phyloP scores from a whole-genome alignment of 2,888 invertebrate species.

The Microplitis deprimator region DNA sequence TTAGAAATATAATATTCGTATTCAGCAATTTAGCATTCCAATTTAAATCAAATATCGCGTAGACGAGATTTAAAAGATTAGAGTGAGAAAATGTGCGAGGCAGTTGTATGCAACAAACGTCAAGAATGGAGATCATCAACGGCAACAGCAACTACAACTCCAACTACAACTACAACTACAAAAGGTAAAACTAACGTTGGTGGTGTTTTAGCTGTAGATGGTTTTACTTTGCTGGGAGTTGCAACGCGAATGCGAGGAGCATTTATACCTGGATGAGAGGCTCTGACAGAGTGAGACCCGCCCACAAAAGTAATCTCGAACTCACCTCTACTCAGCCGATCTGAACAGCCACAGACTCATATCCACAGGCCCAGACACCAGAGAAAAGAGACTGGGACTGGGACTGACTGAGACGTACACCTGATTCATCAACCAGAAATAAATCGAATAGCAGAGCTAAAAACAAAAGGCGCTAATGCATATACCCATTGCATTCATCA shows the following conservation, averaged over 20 bases:
- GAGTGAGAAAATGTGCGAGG: slow-evolving; percentile 46
- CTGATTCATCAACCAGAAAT: slow-evolving; percentile 70
- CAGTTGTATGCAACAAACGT: slow-evolving; percentile 51
- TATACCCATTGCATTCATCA: background rate
- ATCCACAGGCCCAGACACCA: background rate
- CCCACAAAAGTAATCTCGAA: slow-evolving; percentile 71
- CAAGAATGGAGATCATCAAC: slow-evolving; percentile 23
- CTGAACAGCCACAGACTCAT: slow-evolving; percentile 36
- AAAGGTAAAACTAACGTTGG: background rate
- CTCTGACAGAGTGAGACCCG: slow-evolving; percentile 71
- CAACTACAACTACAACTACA: background rate
- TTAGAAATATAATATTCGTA: slow-evolving; percentile 57
- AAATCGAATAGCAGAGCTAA: slow-evolving; percentile 61
- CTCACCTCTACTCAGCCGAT: slow-evolving; percentile 43
- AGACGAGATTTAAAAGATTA: slow-evolving; percentile 46
- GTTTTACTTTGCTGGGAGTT: slow-evolving; percentile 29
- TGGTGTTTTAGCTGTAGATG: background rate
- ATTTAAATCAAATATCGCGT: slow-evolving; percentile 61
- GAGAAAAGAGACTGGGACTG: slow-evolving; percentile 42
- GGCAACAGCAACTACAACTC: background rate
- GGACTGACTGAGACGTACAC: slow-evolving; percentile 53
- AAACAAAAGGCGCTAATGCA: slow-evolving; percentile 24
- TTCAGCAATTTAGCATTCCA: slow-evolving; percentile 59
- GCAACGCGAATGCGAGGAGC: slow-evolving; percentile 42
- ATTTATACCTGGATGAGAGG: slow-evolving; percentile 57